Percentiles rank a stretch among this genome's conserved stretches.
Conservation (phyloP, 2,113 vertebrate species). For the Esox niger region DNA sequence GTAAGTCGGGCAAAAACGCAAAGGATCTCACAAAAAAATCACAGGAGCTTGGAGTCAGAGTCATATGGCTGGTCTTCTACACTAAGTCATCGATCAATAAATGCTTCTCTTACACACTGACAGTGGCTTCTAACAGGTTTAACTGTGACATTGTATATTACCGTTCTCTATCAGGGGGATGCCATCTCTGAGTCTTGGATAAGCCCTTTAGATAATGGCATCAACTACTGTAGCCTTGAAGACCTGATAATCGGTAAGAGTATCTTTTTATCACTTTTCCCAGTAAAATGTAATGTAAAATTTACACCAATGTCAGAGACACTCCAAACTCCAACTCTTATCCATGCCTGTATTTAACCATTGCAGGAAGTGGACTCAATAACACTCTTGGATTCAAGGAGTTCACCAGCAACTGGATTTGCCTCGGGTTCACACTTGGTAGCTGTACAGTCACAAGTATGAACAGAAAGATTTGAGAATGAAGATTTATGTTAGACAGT, state of each 20-base stretch:
- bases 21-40: neutral
- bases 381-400: slow-evolving; percentile 20
- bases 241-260: slow-evolving; percentile 24
- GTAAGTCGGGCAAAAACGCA: slow-evolving; percentile 11
- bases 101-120: too few relatives aligned
- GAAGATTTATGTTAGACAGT: too few relatives aligned
- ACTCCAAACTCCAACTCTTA: neutral
- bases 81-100: neutral
- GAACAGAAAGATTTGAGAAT: too few relatives aligned
- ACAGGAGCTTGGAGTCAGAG: neutral
- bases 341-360: neutral
- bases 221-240: slow-evolving; percentile 26
- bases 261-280: neutral
- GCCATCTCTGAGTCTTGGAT: slow-evolving; percentile 24
- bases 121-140: too few relatives aligned
- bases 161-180: slow-evolving; percentile 1
- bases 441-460: too few relatives aligned
- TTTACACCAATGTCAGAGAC: too few relatives aligned
- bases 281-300: neutral
- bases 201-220: slow-evolving; percentile 20
- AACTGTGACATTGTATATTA: neutral
- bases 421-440: too few relatives aligned
- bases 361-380: slow-evolving; percentile 26
- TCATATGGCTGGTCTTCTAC: neutral
- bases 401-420: slow-evolving; percentile 33